These are phyloP conservation scores for Amphipyra berbera DNA, from an alignment of 2,888 invertebrate genomes.

Conservation along the genomic window DNA sequence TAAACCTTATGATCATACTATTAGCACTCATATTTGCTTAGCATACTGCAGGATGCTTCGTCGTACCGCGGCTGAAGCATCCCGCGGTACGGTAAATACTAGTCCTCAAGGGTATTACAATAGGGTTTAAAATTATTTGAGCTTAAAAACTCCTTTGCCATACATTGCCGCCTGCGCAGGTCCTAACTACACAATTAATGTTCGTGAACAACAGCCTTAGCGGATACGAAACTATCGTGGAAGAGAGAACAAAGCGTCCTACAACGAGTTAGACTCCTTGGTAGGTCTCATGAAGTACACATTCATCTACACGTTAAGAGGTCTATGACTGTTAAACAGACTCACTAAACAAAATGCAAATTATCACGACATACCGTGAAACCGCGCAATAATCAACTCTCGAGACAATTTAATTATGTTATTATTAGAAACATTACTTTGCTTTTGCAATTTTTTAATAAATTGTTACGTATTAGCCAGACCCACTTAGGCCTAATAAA, in stretches of 20 bases:
- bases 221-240: slow-evolving; percentile 15
- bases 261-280: slow-evolving; percentile 37
- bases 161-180: no score
- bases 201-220: neutral
- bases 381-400: slow-evolving; percentile 4
- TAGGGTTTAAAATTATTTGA: no score
- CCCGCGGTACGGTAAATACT: no score
- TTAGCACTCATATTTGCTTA: no score
- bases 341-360: slow-evolving; percentile 6
- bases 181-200: no score
- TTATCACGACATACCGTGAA: slow-evolving; percentile 21
- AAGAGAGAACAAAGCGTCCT: slow-evolving; percentile 8
- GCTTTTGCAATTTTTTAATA: neutral
- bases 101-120: no score
- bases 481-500: slow-evolving; percentile 8
- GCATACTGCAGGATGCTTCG: no score
- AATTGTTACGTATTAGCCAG: slow-evolving; percentile 22
- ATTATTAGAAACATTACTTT: neutral
- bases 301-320: slow-evolving; percentile 16
- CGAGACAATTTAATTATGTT: slow-evolving; percentile 2
- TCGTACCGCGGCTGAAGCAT: no score
- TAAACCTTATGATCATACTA: no score
- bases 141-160: no score
- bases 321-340: slow-evolving; percentile 31
- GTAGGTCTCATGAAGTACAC: slow-evolving; percentile 13